These are phyloP conservation scores for Sinocyclocheilus anophthalmus DNA, from an alignment of 2,113 vertebrate species.

Conservation along the genomic window DNA sequence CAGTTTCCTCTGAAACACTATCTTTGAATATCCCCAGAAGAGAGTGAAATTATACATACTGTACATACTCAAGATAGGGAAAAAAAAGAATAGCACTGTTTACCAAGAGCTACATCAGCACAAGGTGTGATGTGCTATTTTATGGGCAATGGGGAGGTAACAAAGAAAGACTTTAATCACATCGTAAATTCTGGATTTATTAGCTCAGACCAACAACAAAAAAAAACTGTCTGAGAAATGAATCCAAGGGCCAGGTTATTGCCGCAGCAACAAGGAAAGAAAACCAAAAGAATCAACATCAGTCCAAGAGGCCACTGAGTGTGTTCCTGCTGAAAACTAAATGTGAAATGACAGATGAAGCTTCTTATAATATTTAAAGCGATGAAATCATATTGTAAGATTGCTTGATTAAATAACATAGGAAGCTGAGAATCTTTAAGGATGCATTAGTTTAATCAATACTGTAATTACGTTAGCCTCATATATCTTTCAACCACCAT, in stretches of 20 bases:
- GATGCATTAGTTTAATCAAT: constrained; percentile 35
- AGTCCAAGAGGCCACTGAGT: background rate
- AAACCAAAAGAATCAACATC: background rate
- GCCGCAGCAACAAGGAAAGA: background rate
- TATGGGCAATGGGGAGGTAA: constrained; percentile 3
- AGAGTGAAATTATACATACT: constrained; percentile 59
- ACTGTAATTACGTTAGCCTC: constrained; percentile 20
- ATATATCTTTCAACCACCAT: background rate
- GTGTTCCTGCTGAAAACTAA: background rate
- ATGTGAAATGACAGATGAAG: background rate
- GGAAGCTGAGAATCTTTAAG: constrained; percentile 20
- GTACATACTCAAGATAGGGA: constrained; percentile 36
- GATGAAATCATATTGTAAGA: background rate
- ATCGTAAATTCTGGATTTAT: constrained; percentile 37
- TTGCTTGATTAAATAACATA: background rate
- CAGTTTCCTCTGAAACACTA: constrained; percentile 53
- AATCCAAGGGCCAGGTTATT: constrained; percentile 21
- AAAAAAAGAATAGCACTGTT: background rate
- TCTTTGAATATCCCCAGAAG: constrained; percentile 56
- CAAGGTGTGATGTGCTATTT: constrained; percentile 15
- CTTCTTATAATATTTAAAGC: background rate
- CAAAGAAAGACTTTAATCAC: constrained; percentile 36
- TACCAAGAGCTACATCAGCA: constrained; percentile 1
- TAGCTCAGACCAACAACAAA: constrained; percentile 14
- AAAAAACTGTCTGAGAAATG: constrained; percentile 29